These are phyloP conservation scores for Burhinus bistriatus DNA, from an alignment of 2,113 vertebrate genomes.

Conservation along the genomic window DNA sequence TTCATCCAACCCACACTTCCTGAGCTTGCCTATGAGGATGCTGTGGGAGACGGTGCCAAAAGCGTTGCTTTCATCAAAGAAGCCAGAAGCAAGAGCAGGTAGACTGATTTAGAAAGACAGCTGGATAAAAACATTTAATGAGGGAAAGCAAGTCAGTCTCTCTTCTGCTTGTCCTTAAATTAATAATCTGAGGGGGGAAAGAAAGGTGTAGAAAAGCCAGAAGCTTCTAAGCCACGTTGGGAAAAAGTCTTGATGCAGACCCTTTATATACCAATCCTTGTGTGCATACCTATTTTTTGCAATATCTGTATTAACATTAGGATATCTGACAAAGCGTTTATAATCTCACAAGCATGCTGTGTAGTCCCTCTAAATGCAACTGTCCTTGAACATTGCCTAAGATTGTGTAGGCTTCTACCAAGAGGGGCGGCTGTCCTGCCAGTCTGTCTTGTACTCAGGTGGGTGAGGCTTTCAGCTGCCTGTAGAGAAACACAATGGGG, in stretches of 20 bases:
- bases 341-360: rapidly evolving
- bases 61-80: neutral
- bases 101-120: neutral
- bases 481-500: conserved; percentile 24
- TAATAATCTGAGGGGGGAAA: neutral
- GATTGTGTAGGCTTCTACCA: neutral
- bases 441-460: neutral
- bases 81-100: neutral
- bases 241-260: neutral
- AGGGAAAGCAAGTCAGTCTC: neutral
- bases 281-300: neutral
- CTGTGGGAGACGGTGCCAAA: no score
- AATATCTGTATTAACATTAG: neutral
- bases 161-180: neutral
- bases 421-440: neutral
- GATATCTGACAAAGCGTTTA: neutral
- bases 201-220: neutral
- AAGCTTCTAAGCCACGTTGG: neutral
- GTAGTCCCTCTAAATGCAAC: neutral
- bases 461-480: conserved; percentile 71
- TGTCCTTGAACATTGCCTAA: neutral
- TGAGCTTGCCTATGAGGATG: no score
- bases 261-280: neutral
- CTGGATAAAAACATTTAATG: neutral
- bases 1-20: no score